Evolutionary conservation across 2,797 vertebrate genomes (phyloP).

Genomic region (Propithecus deckenii): DNA sequence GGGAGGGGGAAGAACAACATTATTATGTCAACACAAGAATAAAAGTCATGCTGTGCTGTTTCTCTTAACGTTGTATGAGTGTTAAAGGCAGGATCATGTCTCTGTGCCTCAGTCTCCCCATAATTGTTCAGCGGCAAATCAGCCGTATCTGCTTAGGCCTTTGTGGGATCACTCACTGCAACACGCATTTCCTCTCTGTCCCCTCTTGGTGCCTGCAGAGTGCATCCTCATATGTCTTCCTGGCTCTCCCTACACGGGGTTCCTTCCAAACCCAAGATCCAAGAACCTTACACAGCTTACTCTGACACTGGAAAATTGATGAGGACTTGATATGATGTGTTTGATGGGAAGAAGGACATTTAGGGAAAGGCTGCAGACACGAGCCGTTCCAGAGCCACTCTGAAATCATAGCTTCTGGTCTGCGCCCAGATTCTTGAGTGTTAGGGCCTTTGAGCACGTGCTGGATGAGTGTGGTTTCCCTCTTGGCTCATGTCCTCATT

Average conservation of each 20-base stretch:
- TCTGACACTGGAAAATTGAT: accelerated
- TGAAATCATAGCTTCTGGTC: not conserved
- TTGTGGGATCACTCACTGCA: accelerated
- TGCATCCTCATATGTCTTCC: accelerated
- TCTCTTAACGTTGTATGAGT: not conserved
- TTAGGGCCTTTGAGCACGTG: accelerated
- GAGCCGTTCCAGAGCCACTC: not conserved
- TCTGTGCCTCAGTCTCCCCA: not conserved
- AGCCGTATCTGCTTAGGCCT: accelerated
- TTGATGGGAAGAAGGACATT: not conserved
- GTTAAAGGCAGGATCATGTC: too few relatives aligned
- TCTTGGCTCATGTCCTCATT: not conserved
- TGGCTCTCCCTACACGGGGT: not conserved
- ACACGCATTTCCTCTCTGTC: accelerated
- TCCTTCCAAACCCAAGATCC: not conserved
- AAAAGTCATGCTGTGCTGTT: not conserved
- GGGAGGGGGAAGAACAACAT: too few relatives aligned
- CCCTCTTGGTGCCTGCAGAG: too few relatives aligned
- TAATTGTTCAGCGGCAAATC: accelerated
- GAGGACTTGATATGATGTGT: not conserved
- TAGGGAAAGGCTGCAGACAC: not conserved
- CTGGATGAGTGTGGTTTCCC: not conserved
- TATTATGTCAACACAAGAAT: accelerated
- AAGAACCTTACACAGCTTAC: not conserved
- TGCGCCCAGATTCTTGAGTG: not conserved